A percentile compares a stretch with the other conserved stretches of the same genome.
Evolutionary conservation across 2,888 invertebrate genomes (phyloP).

Genomic region (Enchytraeus crypticus): DNA sequence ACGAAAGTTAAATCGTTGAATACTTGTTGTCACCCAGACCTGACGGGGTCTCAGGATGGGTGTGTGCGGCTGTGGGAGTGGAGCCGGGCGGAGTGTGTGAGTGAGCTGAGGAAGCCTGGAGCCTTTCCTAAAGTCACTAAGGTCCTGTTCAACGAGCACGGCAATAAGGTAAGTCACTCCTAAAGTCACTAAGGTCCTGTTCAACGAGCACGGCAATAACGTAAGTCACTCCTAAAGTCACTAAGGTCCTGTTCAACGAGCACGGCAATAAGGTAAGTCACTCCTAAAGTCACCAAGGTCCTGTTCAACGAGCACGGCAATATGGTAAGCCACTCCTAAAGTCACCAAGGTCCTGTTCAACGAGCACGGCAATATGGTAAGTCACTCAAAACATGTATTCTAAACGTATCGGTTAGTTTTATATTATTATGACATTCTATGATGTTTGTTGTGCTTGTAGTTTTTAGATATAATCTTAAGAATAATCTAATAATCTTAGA

Average conservation of each 20-base stretch:
- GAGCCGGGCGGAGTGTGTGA: constrained; percentile 61
- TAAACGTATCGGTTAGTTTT: neutral
- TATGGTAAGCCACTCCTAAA: constrained; percentile 56
- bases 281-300: constrained; percentile 72
- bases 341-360: constrained; percentile 92
- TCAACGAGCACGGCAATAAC: constrained; percentile 93
- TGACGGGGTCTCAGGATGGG: constrained; percentile 66
- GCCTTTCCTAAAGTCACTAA: constrained; percentile 64
- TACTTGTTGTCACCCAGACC: constrained; percentile 55
- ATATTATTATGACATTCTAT: neutral
- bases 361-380: constrained; percentile 82
- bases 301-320: constrained; percentile 92
- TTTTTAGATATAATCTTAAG: neutral
- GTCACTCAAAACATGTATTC: constrained; percentile 18
- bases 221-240: constrained; percentile 57
- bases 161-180: constrained; percentile 64
- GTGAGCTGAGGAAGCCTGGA: constrained; percentile 41
- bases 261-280: constrained; percentile 74
- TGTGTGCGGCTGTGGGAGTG: constrained; percentile 87
- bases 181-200: constrained; percentile 81
- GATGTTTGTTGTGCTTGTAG: neutral
- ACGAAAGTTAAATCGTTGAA: neutral
- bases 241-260: constrained; percentile 86
- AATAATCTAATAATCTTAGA: neutral
- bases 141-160: constrained; percentile 90